A percentile compares a stretch with the other conserved stretches of the same genome.
Conservation (phyloP, 2,888 invertebrate species). For the Drosophila pseudotakahashii region DNA sequence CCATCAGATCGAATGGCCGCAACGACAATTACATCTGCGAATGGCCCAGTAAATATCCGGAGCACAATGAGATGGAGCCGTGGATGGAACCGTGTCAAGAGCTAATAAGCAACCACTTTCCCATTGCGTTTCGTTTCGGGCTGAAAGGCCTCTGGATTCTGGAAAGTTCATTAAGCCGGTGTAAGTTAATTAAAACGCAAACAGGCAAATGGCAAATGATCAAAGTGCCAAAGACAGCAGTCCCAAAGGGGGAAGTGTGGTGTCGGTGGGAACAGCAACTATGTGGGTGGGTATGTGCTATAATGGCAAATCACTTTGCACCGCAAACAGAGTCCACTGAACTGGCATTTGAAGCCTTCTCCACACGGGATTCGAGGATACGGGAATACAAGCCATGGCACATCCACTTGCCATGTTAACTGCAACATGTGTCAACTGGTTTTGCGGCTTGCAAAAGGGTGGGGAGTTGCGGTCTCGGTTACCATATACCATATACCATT, state of each 20-base stretch:
- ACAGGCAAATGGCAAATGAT: conserved; percentile 57
- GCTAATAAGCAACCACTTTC: conserved; percentile 35
- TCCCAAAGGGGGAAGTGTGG: conserved; percentile 9
- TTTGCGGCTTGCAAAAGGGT: conserved; percentile 32
- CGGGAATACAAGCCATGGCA: conserved; percentile 18
- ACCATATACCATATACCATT: conserved; percentile 4
- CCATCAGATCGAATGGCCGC: conserved; percentile 24
- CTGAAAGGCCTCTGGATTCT: not conserved
- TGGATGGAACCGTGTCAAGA: conserved; percentile 26
- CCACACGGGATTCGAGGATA: conserved; percentile 24
- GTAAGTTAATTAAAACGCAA: conserved; percentile 70
- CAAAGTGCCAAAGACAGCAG: conserved; percentile 56
- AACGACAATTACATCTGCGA: conserved; percentile 20
- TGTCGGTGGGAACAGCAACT: not conserved
- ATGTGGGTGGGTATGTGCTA: conserved; percentile 17
- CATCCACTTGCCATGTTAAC: conserved; percentile 40
- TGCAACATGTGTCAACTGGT: conserved; percentile 69
- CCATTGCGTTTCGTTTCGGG: conserved; percentile 3
- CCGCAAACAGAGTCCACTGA: conserved; percentile 52
- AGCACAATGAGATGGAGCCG: conserved; percentile 7
- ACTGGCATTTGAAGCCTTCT: conserved; percentile 28
- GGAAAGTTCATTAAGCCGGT: conserved; percentile 65
- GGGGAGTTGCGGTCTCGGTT: conserved; percentile 29
- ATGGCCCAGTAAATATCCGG: conserved; percentile 27
- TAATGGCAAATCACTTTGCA: conserved; percentile 62